Conservation (phyloP, 2,113 vertebrate species). For the Anthoscopus minutus region DNA sequence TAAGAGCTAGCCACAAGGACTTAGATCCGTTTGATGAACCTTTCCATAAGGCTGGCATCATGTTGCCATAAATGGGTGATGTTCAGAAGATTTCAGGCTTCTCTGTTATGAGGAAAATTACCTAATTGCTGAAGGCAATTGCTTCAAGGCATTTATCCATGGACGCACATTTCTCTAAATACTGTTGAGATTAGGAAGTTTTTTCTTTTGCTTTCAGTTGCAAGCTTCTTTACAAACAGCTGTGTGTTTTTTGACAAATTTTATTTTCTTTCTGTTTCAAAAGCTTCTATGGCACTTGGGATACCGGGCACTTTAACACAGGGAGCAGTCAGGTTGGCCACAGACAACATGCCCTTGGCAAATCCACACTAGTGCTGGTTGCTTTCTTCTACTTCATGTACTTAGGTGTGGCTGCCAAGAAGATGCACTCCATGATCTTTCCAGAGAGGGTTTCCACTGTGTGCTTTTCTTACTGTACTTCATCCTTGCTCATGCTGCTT, state of each 20-base stretch:
- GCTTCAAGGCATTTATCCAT: not conserved
- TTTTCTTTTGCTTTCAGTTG: not conserved
- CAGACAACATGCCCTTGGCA: not conserved
- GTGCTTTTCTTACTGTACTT: not conserved
- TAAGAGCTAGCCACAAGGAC: slow-evolving; percentile 31
- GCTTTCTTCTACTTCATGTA: fast-evolving
- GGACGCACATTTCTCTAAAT: not conserved
- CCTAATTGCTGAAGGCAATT: not conserved
- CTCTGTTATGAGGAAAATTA: not conserved
- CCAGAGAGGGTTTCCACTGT: not conserved
- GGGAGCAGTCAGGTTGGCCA: not conserved
- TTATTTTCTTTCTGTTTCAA: not conserved
- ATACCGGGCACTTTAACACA: not conserved
- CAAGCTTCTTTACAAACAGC: not conserved
- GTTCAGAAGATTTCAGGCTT: not conserved
- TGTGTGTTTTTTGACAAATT: not conserved
- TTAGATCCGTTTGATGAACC: not conserved
- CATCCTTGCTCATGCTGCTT: not conserved
- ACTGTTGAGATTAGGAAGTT: not conserved
- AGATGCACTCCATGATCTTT: not conserved
- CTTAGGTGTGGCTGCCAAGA: not conserved
- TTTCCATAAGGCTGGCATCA: not conserved
- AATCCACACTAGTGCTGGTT: not conserved
- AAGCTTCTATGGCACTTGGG: not conserved
- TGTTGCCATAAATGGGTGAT: not conserved